These are phyloP conservation scores for Podarcis muralis DNA, from an alignment of 2,113 vertebrate genomes.

Conservation along the genomic window DNA sequence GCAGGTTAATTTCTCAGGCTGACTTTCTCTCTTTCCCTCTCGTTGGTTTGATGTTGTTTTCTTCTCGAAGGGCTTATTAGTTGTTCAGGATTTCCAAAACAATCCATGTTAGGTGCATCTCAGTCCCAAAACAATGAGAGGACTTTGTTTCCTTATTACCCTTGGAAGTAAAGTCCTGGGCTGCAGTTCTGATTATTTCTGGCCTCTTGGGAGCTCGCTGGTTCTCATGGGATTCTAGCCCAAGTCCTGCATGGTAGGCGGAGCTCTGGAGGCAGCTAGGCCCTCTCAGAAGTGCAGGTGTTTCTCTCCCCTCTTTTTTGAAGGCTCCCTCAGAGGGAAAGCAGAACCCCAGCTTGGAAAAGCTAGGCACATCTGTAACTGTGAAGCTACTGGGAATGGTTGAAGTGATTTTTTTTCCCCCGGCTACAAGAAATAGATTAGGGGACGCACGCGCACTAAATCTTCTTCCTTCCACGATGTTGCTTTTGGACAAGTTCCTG, in stretches of 20 bases:
- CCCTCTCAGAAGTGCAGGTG: accelerated
- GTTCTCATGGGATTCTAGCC: not conserved
- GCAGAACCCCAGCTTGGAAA: not conserved
- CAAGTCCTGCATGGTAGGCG: not conserved
- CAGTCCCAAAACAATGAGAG: no score
- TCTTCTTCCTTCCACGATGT: not conserved
- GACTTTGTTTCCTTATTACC: not conserved
- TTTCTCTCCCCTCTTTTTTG: no score
- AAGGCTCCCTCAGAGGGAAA: not conserved
- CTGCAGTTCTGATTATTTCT: not conserved
- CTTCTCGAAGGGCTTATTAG: not conserved
- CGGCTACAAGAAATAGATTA: no score
- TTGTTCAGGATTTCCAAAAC: not conserved
- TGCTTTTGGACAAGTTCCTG: not conserved
- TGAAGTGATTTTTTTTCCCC: accelerated
- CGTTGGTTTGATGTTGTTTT: not conserved
- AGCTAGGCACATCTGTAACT: not conserved
- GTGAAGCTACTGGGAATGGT: not conserved
- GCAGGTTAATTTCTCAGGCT: constrained; percentile 23
- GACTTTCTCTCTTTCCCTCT: accelerated
- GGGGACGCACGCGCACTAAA: not conserved
- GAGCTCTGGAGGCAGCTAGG: accelerated
- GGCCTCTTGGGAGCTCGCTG: accelerated
- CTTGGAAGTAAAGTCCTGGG: not conserved
- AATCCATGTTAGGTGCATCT: no score